A percentile compares a stretch with the other conserved stretches of the same genome.
Conservation (phyloP, 2,113 vertebrate genomes). For the Coracopsis vasa region DNA sequence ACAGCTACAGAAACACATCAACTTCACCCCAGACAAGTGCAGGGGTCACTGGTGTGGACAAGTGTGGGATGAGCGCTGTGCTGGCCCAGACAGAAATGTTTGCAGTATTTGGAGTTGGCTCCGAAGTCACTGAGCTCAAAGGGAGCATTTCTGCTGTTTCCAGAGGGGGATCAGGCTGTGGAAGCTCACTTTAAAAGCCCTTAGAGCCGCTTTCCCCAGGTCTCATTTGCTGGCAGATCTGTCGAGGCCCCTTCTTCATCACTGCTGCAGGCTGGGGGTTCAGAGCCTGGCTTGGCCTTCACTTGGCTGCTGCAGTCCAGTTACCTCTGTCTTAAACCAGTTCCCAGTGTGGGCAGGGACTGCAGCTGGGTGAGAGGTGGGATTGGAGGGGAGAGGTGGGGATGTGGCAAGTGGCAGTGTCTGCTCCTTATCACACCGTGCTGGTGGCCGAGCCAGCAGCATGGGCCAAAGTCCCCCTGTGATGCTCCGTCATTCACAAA, state of each 20-base stretch:
- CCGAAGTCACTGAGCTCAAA: not conserved
- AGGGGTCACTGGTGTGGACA: not conserved
- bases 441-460: not conserved
- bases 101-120: not conserved
- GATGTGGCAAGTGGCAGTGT: not conserved
- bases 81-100: not conserved
- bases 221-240: not conserved
- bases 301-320: fast-evolving
- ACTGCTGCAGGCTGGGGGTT: fast-evolving
- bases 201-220: not conserved
- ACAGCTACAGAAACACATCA: not conserved
- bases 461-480: fast-evolving
- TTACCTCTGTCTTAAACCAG: not conserved
- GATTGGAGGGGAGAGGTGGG: too few relatives aligned
- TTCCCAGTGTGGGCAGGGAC: not conserved
- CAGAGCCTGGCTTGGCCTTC: not conserved
- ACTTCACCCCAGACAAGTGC: fast-evolving
- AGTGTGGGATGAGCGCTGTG: fast-evolving
- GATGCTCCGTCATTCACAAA: not conserved
- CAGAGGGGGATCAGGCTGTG: not conserved
- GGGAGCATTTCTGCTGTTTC: fast-evolving
- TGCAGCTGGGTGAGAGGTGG: too few relatives aligned
- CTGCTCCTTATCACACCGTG: not conserved
- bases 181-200: not conserved
- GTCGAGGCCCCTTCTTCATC: not conserved